These are phyloP conservation scores for Drosophila lutescens DNA, from an alignment of 2,888 invertebrate species.

Conservation along the genomic window DNA sequence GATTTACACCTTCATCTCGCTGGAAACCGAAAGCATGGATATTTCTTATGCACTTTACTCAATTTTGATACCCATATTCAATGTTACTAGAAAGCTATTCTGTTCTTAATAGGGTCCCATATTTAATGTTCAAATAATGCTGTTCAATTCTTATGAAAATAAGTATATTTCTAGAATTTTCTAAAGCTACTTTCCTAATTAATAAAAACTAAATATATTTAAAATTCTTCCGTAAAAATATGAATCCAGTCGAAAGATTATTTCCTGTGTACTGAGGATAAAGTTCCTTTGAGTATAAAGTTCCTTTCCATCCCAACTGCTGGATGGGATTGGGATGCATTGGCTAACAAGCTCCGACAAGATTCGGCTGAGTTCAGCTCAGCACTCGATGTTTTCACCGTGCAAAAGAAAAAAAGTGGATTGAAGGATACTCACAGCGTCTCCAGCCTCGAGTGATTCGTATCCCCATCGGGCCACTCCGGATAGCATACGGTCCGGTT, in stretches of 20 bases:
- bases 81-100: too few species aligned
- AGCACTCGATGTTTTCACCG: background rate
- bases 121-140: too few species aligned
- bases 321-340: background rate
- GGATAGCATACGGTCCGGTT: conserved; percentile 91
- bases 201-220: background rate
- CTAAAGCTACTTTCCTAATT: too few species aligned
- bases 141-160: too few species aligned
- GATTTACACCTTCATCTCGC: conserved; percentile 47
- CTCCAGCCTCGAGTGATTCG: conserved; percentile 89
- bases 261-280: background rate
- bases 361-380: conserved; percentile 2
- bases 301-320: conserved; percentile 1
- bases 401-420: background rate
- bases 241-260: background rate
- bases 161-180: background rate
- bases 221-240: too few species aligned
- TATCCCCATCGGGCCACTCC: conserved; percentile 93
- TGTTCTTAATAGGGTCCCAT: too few species aligned
- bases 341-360: conserved; percentile 3
- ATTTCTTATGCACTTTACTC: background rate
- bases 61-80: background rate
- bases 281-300: background rate
- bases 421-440: conserved; percentile 88
- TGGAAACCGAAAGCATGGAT: background rate